These are phyloP conservation scores for Ardeotis arabs DNA, from an alignment of 2,113 vertebrate species.

Conservation along the genomic window DNA sequence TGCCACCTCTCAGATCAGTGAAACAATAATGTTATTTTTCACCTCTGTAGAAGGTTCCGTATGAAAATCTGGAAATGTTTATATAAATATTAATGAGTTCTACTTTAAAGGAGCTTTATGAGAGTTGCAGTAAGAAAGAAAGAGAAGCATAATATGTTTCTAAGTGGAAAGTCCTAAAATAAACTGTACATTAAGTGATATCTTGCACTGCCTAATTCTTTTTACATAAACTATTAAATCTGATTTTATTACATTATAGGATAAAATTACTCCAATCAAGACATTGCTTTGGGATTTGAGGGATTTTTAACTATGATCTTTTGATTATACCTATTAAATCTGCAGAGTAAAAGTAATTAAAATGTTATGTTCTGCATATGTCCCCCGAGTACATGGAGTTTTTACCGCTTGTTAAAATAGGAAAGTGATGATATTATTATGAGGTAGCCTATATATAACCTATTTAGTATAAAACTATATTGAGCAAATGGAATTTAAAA, in stretches of 20 bases:
- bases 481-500: background rate
- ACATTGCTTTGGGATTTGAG: background rate
- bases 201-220: background rate
- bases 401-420: background rate
- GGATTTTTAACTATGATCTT: background rate
- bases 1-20: accelerated
- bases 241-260: background rate
- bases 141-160: background rate
- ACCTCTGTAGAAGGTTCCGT: background rate
- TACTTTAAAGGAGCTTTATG: background rate
- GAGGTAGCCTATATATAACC: background rate
- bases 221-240: background rate
- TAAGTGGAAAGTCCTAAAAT: background rate
- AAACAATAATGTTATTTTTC: background rate
- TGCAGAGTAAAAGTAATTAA: constrained; percentile 4
- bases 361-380: constrained; percentile 26
- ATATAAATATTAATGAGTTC: background rate
- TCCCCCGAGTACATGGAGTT: background rate
- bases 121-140: background rate
- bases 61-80: background rate
- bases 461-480: background rate
- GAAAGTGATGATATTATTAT: background rate
- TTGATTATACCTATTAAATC: constrained; percentile 16
- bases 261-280: constrained; percentile 34
- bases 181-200: background rate